Conservation (phyloP, 2,113 vertebrate species). For the human region DNA sequence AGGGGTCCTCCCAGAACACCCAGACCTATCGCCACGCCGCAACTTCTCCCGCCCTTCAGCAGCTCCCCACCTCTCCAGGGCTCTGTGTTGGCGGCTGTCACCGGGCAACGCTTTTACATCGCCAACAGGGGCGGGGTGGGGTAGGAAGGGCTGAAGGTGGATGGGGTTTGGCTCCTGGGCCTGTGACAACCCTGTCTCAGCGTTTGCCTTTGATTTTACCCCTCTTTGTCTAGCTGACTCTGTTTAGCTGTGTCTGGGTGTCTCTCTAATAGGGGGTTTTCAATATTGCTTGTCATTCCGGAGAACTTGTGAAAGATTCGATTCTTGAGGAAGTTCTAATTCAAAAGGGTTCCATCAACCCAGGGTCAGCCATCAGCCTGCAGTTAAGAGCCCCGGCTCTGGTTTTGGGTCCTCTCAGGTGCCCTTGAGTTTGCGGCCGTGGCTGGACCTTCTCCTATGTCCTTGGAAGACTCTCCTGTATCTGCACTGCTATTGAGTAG, state of each 20-base stretch:
- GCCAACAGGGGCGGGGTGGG: background rate
- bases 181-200: background rate
- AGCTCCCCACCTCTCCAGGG: no score
- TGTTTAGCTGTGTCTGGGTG: background rate
- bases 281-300: background rate
- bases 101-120: background rate
- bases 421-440: background rate
- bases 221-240: background rate
- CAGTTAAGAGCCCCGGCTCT: background rate
- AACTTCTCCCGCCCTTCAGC: background rate
- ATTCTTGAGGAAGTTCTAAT: slow-evolving; percentile 33
- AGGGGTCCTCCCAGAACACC: background rate
- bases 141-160: background rate
- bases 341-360: background rate
- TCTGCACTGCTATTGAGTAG: background rate
- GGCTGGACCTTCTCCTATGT: background rate
- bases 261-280: background rate
- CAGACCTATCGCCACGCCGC: background rate
- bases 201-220: background rate
- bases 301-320: background rate
- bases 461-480: background rate
- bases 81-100: slow-evolving; percentile 1
- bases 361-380: background rate
- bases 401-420: background rate
- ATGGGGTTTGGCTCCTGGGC: background rate